Conservation (phyloP, 2,113 vertebrate species). For the Pteruthius melanotis region DNA sequence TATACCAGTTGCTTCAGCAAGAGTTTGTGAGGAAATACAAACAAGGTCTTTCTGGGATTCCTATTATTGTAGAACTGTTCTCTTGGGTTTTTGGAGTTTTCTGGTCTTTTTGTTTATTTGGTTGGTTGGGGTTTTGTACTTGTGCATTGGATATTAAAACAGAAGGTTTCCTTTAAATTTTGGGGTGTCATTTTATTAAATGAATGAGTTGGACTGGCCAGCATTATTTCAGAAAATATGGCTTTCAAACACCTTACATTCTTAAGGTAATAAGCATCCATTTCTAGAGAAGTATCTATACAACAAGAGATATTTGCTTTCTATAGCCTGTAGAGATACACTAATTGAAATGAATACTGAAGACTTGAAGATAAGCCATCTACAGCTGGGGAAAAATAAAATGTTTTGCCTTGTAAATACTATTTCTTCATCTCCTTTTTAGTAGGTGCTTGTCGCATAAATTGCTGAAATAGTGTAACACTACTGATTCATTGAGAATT, state of each 20-base stretch:
- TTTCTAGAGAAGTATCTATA: background rate
- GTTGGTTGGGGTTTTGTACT: background rate
- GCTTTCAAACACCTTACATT: background rate
- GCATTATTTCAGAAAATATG: background rate
- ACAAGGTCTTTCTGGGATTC: background rate
- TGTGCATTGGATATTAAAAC: background rate
- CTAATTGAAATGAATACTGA: background rate
- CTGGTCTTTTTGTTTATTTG: background rate
- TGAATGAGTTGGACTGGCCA: constrained; percentile 19
- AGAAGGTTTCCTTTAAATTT: background rate
- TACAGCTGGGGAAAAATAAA: background rate
- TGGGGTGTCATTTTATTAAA: background rate
- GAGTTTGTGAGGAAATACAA: background rate
- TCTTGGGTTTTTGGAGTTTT: fast-evolving
- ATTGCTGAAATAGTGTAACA: background rate
- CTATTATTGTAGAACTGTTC: background rate
- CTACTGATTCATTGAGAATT: background rate
- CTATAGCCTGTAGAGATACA: background rate
- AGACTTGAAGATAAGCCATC: background rate
- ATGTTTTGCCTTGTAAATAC: background rate
- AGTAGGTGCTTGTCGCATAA: background rate
- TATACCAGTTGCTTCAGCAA: background rate
- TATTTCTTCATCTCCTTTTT: background rate
- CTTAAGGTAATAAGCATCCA: background rate
- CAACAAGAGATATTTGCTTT: background rate